These are phyloP conservation scores for Steinernema hermaphroditum DNA, from an alignment of 2,888 invertebrate species.

Conservation along the genomic window DNA sequence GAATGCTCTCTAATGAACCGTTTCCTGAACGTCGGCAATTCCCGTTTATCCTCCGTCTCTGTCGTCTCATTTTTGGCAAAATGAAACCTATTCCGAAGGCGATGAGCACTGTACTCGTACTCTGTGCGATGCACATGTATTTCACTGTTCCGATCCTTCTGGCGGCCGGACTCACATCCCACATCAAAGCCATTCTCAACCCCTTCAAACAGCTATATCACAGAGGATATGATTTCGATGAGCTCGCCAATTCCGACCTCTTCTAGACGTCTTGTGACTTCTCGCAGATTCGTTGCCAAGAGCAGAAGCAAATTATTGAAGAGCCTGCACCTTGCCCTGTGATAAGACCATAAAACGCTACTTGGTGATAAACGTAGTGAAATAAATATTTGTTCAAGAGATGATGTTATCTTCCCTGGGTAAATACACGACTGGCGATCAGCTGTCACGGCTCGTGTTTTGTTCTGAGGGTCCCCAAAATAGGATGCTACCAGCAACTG, in stretches of 20 bases:
- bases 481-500: not conserved
- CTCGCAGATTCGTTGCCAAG: too few species aligned
- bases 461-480: too few species aligned
- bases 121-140: constrained; percentile 25
- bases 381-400: too few species aligned
- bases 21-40: not conserved
- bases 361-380: too few species aligned
- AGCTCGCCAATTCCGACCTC: not conserved
- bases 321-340: too few species aligned
- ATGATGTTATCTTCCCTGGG: too few species aligned
- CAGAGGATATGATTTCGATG: constrained; percentile 23
- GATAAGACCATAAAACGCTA: too few species aligned
- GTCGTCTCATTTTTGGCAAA: constrained; percentile 23
- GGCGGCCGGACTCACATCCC: constrained; percentile 14
- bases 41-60: constrained; percentile 7
- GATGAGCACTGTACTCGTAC: constrained; percentile 5
- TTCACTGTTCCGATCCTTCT: constrained; percentile 23
- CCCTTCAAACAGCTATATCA: constrained; percentile 15
- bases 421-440: too few species aligned
- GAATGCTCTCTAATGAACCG: constrained; percentile 19
- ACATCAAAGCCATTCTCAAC: constrained; percentile 6
- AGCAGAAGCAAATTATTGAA: too few species aligned
- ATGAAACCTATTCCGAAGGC: constrained; percentile 13
- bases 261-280: not conserved
- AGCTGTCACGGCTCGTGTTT: too few species aligned